phyloP scores from a whole-genome alignment of 2,113 vertebrate genomes.

The Poeciliopsis prolifica region DNA sequence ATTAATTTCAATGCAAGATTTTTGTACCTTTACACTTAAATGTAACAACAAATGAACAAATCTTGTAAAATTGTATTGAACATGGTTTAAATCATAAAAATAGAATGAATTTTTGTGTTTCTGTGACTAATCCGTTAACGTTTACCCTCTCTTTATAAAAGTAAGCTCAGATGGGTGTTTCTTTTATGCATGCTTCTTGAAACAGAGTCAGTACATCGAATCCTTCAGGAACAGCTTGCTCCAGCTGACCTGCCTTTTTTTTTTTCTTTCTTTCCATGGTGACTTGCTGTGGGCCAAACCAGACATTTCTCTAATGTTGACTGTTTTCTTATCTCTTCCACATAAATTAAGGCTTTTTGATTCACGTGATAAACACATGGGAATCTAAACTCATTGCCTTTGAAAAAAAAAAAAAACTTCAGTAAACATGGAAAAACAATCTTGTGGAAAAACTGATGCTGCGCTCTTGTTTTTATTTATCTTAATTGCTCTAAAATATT shows the following conservation, averaged over 20 bases:
- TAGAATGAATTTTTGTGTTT: neutral
- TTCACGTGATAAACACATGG: neutral
- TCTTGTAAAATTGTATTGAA: neutral
- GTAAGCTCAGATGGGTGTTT: neutral
- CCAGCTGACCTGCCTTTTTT: slow-evolving; percentile 13
- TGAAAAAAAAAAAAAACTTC: too few relatives aligned
- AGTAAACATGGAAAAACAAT: neutral
- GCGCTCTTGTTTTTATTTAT: neutral
- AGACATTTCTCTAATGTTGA: slow-evolving; percentile 38
- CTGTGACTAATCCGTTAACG: neutral
- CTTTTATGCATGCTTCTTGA: neutral
- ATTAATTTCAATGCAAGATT: too few relatives aligned
- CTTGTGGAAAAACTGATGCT: neutral
- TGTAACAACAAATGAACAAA: neutral
- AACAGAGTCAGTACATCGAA: neutral
- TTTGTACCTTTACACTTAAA: neutral
- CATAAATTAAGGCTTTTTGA: neutral
- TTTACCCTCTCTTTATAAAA: neutral
- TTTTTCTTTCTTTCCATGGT: slow-evolving; percentile 1
- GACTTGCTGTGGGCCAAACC: slow-evolving; percentile 27
- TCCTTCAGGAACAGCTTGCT: neutral
- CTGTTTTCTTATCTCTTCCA: neutral
- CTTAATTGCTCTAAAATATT: slow-evolving; percentile 5
- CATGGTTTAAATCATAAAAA: neutral
- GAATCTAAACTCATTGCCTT: too few relatives aligned